These are phyloP conservation scores for Chondrilla cf. caribensis DNA, from an alignment of 37 sponge, comb jelly and placozoan genomes.

Conservation along the genomic window DNA sequence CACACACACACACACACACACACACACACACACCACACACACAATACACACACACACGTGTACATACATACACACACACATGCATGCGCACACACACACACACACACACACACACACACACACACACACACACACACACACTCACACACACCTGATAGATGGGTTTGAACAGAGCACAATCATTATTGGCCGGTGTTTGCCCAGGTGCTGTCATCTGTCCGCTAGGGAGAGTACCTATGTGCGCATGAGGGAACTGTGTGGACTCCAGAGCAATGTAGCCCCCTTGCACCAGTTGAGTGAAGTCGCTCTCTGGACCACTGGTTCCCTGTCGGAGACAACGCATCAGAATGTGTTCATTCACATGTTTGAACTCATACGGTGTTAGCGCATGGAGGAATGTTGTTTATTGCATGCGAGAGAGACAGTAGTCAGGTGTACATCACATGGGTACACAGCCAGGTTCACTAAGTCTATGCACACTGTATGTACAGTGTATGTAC, in stretches of 20 bases:
- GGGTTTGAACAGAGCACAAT: constrained; percentile 46
- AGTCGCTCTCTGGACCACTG: constrained; percentile 78
- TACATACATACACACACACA: no score
- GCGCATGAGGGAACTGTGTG: constrained; percentile 26
- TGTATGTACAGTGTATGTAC: no score
- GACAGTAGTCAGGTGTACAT: no score
- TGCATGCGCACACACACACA: neutral
- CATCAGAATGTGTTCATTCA: neutral
- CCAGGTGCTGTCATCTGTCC: constrained; percentile 66
- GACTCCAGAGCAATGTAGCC: constrained; percentile 49
- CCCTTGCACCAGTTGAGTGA: constrained; percentile 41
- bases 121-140: no score
- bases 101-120: constrained; percentile 4
- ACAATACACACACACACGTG: constrained; percentile 16
- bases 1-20: neutral
- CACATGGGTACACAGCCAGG: no score
- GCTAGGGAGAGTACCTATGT: constrained; percentile 66
- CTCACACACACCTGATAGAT: constrained; percentile 36
- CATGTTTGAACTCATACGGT: neutral
- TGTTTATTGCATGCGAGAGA: no score
- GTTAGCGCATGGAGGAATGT: neutral
- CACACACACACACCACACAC: constrained; percentile 21
- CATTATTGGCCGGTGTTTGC: constrained; percentile 60
- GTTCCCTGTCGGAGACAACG: constrained; percentile 21
- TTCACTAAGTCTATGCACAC: no score